Conservation (phyloP, 2,888 invertebrate genomes). For the Cancer borealis region DNA sequence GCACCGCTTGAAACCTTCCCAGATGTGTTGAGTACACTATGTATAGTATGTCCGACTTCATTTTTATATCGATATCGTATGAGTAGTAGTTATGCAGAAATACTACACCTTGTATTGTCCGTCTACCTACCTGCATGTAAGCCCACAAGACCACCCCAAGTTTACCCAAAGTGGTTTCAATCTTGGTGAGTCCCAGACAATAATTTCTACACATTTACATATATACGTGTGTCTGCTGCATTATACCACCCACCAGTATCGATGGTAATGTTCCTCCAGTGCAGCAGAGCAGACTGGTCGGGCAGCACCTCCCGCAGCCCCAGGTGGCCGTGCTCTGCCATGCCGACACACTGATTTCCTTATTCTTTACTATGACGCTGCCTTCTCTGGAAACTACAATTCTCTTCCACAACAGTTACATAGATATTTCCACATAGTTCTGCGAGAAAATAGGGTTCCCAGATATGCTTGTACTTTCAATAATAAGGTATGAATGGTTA, state of each 20-base stretch:
- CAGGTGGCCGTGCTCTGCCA: conserved; percentile 60
- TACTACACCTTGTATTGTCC: too few species aligned
- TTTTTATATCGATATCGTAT: too few species aligned
- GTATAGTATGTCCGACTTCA: too few species aligned
- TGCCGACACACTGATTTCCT: not conserved
- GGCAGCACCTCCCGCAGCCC: conserved; percentile 87
- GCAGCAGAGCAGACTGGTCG: conserved; percentile 87
- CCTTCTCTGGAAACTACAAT: not conserved
- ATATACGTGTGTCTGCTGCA: not conserved
- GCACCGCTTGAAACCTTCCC: too few species aligned
- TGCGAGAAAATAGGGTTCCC: not conserved
- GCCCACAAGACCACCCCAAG: too few species aligned
- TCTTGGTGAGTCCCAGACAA: not conserved
- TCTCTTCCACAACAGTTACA: not conserved
- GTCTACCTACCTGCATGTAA: too few species aligned
- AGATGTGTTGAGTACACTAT: too few species aligned
- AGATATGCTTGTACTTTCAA: not conserved
- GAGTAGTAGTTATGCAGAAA: too few species aligned
- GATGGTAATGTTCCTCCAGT: conserved; percentile 90
- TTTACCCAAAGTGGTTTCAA: not conserved
- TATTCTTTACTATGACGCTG: too few species aligned
- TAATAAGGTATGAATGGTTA: not conserved
- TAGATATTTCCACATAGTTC: not conserved
- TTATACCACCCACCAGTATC: conserved; percentile 85
- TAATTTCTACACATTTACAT: not conserved